Evolutionary conservation across 2,113 vertebrate species (phyloP), one percentile per base, ranked within the genome.

Genomic region (Grantiella picta): DNA sequence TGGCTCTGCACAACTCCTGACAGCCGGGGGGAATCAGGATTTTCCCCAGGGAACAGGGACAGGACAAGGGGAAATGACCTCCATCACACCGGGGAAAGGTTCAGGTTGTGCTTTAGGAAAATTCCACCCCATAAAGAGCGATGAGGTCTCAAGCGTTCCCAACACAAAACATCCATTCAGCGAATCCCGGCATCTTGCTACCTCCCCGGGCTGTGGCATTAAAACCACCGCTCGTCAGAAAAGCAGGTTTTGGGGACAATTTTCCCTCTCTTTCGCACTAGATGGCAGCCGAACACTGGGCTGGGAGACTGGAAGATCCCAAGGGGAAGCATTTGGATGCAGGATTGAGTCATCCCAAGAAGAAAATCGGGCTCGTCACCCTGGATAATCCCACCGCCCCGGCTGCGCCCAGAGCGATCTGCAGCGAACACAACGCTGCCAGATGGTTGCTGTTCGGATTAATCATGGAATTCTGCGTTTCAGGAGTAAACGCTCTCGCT

Each of bases 91-190:
- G 12, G 50, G 29, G 2, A 4, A 4, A 73, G 8, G 20, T 10
- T 75, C 23, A 16, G 15, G 35, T 9, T 85, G 82, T 13, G 36
- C 2, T 44, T 44, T 0, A 36, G 22, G 17, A 68, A 68, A 9
- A 68, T 60, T 77, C 36, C 5, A 10, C 6, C 53, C 1, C 61
- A 42, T 9, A 11, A 57, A 75, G 10, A 0, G 3, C 13, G 2
- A 17, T 27, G 61, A 86, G 10, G 10, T 16, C 60, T 57, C 29
- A 6, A 65, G 13, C 21, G 21, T 33, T 31, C 61, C 44, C 53
- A 4, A 4, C 61, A 22, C 53, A 14, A 2, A 24, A 0, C 28
- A 45, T 3, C 23, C n/a, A 1, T 2, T 47, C 23, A 16, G 42
- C 23, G 3, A 38, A 15, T 12, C 24, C 44, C 25, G 9, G 15